Conservation (phyloP, 1,140 invertebrate genomes). For the Drosophila sucinea region DNA sequence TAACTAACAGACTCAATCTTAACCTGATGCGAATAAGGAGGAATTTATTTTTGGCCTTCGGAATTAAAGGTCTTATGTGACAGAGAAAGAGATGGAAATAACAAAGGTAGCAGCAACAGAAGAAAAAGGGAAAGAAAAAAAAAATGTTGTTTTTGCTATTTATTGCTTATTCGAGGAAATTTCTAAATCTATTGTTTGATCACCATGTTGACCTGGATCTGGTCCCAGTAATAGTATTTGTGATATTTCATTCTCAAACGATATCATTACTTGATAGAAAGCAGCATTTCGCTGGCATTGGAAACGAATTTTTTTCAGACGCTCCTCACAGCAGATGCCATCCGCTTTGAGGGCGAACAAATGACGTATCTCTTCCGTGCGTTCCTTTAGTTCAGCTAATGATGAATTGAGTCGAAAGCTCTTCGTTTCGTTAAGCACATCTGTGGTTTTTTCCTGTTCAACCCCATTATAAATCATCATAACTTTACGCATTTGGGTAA, state of each 20-base stretch:
- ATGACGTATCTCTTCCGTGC: neutral
- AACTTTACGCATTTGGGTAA: neutral
- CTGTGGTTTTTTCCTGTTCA: no score
- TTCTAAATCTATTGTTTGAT: neutral
- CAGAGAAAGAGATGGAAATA: no score
- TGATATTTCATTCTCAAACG: neutral
- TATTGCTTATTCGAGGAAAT: neutral
- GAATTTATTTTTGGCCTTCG: no score
- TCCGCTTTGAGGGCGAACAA: neutral
- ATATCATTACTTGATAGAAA: neutral
- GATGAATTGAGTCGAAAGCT: neutral
- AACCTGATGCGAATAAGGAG: no score
- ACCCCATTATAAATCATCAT: neutral
- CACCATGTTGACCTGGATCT: neutral
- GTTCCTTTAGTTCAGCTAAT: neutral
- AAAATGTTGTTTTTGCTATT: neutral
- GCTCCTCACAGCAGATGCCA: neutral
- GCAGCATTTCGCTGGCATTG: neutral
- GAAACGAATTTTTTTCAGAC: neutral
- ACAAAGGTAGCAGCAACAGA: no score
- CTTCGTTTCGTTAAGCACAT: neutral
- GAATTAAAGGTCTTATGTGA: no score
- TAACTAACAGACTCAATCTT: neutral
- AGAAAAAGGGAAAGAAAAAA: neutral
- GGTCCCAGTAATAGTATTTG: neutral